Evolutionary conservation across 2,113 vertebrate species (phyloP).

Genomic region (Clinocottus analis): DNA sequence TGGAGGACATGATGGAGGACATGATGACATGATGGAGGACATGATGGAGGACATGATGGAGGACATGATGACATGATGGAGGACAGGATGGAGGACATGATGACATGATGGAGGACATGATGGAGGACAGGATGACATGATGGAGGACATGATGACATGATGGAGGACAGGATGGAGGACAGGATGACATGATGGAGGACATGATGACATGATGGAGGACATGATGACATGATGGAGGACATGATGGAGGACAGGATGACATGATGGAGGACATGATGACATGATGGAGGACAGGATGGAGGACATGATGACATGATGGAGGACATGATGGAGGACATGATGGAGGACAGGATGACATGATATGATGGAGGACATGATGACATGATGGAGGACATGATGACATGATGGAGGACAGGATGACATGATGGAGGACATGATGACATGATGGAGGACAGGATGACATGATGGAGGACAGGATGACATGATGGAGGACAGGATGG

Average conservation of each 20-base stretch:
- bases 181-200: conserved; percentile 6
- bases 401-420: too few relatives aligned
- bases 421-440: conserved; percentile 14
- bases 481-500: background rate
- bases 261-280: too few relatives aligned
- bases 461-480: conserved; percentile 14
- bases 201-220: conserved; percentile 13
- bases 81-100: conserved; percentile 8
- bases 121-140: conserved; percentile 22
- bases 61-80: conserved; percentile 17
- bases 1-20: conserved; percentile 13
- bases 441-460: too few relatives aligned
- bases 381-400: conserved; percentile 14
- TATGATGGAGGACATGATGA: too few relatives aligned
- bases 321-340: conserved; percentile 1
- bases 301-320: background rate
- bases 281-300: conserved; percentile 17
- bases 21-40: conserved; percentile 7
- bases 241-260: conserved; percentile 15
- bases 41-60: background rate
- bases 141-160: too few relatives aligned
- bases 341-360: conserved; percentile 22
- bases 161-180: conserved; percentile 8
- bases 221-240: background rate
- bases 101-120: background rate